phyloP scores from a whole-genome alignment of 2,888 invertebrate species.

The Mesochorus sp. region DNA sequence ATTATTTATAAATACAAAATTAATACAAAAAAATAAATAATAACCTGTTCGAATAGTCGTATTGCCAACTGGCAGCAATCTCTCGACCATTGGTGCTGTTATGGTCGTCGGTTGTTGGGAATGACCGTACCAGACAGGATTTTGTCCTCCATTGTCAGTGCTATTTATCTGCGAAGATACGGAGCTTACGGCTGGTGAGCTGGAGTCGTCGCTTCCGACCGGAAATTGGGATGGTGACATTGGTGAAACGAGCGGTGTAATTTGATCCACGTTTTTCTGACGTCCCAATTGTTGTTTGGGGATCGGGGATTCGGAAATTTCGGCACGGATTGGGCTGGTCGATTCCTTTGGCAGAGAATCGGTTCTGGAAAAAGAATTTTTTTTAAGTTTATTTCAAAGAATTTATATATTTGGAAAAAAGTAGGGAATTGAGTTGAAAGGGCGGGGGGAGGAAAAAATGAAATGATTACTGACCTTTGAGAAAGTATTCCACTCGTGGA shows the following conservation, averaged over 20 bases:
- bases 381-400: not conserved
- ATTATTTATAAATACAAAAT: not conserved
- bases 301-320: conserved; percentile 69
- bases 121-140: conserved; percentile 65
- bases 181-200: conserved; percentile 75
- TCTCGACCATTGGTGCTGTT: conserved; percentile 82
- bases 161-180: conserved; percentile 78
- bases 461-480: conserved; percentile 65
- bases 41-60: conserved; percentile 67
- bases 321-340: conserved; percentile 54
- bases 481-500: conserved; percentile 66
- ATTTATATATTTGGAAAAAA: not conserved
- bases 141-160: conserved; percentile 76
- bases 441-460: too few relatives aligned
- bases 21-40: not conserved
- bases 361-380: conserved; percentile 23
- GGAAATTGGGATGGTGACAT: conserved; percentile 76
- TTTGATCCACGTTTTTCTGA: conserved; percentile 74
- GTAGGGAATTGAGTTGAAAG: too few relatives aligned
- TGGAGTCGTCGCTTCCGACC: conserved; percentile 76
- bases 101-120: conserved; percentile 68
- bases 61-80: conserved; percentile 86
- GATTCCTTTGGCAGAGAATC: conserved; percentile 65
- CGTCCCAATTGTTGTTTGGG: conserved; percentile 75
- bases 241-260: conserved; percentile 73